phyloP scores from a whole-genome alignment of 2,113 vertebrate species.

The Madoqua kirkii region DNA sequence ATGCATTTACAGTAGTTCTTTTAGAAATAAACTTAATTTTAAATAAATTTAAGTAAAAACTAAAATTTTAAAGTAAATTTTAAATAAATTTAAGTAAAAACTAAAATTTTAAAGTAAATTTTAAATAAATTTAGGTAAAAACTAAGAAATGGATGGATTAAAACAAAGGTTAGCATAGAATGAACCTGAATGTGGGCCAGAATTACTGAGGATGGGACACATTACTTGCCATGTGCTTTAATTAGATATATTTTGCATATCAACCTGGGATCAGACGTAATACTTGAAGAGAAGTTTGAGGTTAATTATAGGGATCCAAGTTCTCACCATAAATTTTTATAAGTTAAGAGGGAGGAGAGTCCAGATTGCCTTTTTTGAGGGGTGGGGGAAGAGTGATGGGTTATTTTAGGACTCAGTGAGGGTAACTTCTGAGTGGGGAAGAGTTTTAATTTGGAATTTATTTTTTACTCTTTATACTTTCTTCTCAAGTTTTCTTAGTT shows the following conservation, averaged over 20 bases:
- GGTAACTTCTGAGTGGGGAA: neutral
- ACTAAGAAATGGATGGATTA: neutral
- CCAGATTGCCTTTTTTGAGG: neutral
- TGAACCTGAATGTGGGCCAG: neutral
- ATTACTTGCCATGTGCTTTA: neutral
- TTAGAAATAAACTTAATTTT: slow-evolving; percentile 22
- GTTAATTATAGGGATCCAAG: neutral
- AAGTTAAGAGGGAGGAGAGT: neutral
- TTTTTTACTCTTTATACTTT: neutral
- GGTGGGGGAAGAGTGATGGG: too few species aligned
- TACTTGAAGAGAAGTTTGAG: neutral
- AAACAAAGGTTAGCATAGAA: neutral
- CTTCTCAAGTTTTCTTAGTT: neutral
- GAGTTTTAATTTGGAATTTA: neutral
- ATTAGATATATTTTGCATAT: neutral
- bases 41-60: neutral
- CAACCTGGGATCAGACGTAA: neutral
- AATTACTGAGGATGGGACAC: neutral
- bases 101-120: too few species aligned
- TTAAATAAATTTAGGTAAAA: neutral
- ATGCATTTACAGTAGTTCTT: neutral
- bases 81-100: neutral
- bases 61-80: too few species aligned
- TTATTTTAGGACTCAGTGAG: neutral
- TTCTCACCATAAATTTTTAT: neutral